Conservation (phyloP, 1,140 invertebrate genomes). For the Dendrolimus kikuchii region DNA sequence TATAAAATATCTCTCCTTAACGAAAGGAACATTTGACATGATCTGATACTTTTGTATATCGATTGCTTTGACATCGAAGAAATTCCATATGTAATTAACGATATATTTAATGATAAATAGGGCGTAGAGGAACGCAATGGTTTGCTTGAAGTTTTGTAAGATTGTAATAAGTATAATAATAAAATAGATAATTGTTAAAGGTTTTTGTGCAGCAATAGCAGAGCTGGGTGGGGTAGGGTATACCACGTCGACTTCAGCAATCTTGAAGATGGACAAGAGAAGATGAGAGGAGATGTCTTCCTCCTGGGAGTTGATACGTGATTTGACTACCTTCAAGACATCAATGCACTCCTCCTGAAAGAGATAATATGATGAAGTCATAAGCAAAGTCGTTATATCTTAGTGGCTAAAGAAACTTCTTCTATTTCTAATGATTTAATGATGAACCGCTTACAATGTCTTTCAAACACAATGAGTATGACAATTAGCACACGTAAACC, state of each 20-base stretch:
- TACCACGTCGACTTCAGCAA: conserved; percentile 90
- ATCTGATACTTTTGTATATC: conserved; percentile 23
- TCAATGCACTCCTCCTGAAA: conserved; percentile 88
- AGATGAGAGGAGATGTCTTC: conserved; percentile 89
- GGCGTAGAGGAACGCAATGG: conserved; percentile 15
- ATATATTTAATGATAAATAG: conserved; percentile 26
- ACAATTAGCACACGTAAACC: no score
- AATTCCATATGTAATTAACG: conserved; percentile 59
- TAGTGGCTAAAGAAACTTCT: no score
- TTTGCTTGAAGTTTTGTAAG: conserved; percentile 34
- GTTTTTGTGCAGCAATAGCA: conserved; percentile 29
- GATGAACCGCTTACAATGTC: no score
- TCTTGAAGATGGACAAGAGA: conserved; percentile 90
- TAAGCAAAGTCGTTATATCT: no score
- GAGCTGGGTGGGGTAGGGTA: conserved; percentile 65
- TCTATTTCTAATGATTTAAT: no score
- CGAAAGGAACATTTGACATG: conserved; percentile 33
- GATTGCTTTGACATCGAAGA: conserved; percentile 28
- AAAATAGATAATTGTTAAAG: conserved; percentile 35
- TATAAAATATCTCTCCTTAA: conserved; percentile 49
- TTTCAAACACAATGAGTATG: no score
- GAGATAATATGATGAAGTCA: conserved; percentile 3
- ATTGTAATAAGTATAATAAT: conserved; percentile 42
- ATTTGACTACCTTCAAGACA: conserved; percentile 84
- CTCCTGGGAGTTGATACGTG: conserved; percentile 87